These are phyloP conservation scores for Lophius piscatorius DNA, from an alignment of 2,113 vertebrate species.

Conservation along the genomic window DNA sequence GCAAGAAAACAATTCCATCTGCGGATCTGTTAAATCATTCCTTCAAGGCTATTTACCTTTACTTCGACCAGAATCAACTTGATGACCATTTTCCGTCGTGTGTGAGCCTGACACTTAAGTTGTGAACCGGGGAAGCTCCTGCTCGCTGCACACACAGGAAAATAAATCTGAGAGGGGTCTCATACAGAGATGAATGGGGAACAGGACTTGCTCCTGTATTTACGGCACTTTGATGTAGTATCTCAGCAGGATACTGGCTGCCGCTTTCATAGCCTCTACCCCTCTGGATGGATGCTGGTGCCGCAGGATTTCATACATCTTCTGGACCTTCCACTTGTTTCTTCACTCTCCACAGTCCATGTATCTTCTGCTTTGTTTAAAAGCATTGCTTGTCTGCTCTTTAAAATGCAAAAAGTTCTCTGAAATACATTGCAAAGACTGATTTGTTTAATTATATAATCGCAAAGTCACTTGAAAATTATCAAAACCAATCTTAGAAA, in stretches of 20 bases:
- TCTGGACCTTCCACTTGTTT: conserved; percentile 35
- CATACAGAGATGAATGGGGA: conserved; percentile 41
- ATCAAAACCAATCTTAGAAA: too few species aligned
- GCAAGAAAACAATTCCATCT: background rate
- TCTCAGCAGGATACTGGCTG: conserved; percentile 43
- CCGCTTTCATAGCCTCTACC: conserved; percentile 38
- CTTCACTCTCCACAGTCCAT: conserved; percentile 22
- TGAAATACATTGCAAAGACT: too few species aligned
- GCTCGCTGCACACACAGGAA: conserved; percentile 19
- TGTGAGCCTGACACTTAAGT: conserved; percentile 11
- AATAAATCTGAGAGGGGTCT: background rate
- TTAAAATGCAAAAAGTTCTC: too few species aligned
- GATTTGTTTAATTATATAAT: too few species aligned
- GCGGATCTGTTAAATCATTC: conserved; percentile 1
- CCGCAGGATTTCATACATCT: conserved; percentile 52
- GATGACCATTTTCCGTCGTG: conserved; percentile 1
- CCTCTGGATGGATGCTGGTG: conserved; percentile 29
- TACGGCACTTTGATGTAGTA: conserved; percentile 53
- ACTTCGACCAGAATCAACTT: conserved; percentile 2
- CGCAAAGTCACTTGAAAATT: too few species aligned
- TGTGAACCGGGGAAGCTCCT: conserved; percentile 26
- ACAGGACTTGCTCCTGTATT: conserved; percentile 30
- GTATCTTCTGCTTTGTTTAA: conserved; percentile 22
- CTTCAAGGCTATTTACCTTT: conserved; percentile 5
- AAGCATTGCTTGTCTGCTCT: background rate